Percentiles rank a stretch among this genome's conserved stretches.
Evolutionary conservation across 2,797 vertebrate species (phyloP).

Genomic region (Pachyuromys duprasi): DNA sequence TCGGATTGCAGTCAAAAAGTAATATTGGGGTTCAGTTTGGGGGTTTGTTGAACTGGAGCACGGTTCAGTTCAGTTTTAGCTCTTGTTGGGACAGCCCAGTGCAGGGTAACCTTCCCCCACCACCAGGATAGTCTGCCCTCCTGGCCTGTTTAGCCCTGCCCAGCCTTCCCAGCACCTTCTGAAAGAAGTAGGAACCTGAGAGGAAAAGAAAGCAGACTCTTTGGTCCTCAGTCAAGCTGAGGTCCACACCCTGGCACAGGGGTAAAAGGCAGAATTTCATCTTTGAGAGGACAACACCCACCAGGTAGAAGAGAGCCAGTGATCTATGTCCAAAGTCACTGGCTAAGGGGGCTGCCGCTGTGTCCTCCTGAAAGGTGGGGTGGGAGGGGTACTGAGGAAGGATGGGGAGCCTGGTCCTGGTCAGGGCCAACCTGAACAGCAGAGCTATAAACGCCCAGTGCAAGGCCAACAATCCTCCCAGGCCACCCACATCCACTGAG

Average conservation of each 20-base stretch:
- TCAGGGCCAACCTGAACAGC: neutral
- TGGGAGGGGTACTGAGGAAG: too few species aligned
- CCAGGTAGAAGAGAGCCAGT: neutral
- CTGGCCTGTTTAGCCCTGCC: neutral
- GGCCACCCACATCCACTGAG: neutral
- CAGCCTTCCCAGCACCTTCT: conserved; percentile 13
- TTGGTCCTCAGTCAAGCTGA: neutral
- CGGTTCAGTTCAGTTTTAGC: conserved; percentile 75
- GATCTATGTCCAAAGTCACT: neutral
- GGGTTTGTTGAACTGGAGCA: conserved; percentile 70
- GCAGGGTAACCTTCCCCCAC: neutral
- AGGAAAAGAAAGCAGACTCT: conserved; percentile 36
- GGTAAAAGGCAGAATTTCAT: neutral
- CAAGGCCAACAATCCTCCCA: neutral
- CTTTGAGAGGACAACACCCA: neutral
- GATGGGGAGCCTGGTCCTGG: neutral
- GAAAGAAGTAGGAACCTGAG: conserved; percentile 33
- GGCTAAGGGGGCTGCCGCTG: neutral
- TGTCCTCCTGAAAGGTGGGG: neutral
- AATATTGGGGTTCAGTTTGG: conserved; percentile 79
- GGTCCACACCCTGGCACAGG: neutral
- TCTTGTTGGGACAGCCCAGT: conserved; percentile 64
- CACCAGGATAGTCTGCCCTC: neutral
- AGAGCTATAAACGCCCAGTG: neutral
- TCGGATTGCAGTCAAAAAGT: conserved; percentile 76